These are phyloP conservation scores for Lumbricus terrestris DNA, from an alignment of 2,888 invertebrate species.

Conservation along the genomic window DNA sequence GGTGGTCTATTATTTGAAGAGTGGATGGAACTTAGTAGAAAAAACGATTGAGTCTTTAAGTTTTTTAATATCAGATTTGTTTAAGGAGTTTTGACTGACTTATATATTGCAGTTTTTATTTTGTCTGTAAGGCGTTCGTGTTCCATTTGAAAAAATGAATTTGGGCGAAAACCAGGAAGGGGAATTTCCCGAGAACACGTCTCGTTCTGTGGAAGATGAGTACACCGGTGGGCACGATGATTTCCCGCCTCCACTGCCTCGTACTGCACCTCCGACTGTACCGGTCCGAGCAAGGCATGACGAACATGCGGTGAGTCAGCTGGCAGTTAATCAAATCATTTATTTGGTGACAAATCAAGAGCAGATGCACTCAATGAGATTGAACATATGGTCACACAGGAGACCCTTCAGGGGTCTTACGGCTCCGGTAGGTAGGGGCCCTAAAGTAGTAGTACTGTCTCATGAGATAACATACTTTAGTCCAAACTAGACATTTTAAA, in stretches of 20 bases:
- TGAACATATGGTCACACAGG: too few species aligned
- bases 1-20: neutral
- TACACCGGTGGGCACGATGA: neutral
- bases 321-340: too few species aligned
- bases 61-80: neutral
- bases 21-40: neutral
- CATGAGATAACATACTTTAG: too few species aligned
- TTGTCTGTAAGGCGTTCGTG: neutral
- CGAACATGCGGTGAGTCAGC: neutral
- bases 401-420: too few species aligned
- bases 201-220: neutral
- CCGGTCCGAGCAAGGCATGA: neutral
- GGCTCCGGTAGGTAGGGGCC: too few species aligned
- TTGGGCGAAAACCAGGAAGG: neutral
- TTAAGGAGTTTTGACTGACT: neutral
- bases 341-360: too few species aligned
- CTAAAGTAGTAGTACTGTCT: too few species aligned
- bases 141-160: conserved; percentile 10
- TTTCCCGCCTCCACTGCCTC: conserved; percentile 14
- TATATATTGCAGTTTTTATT: neutral
- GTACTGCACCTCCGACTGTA: neutral
- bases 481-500: too few species aligned
- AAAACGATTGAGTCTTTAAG: neutral
- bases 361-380: too few species aligned
- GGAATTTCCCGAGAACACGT: neutral